A percentile compares a stretch with the other conserved stretches of the same genome.
Evolutionary conservation across 2,888 invertebrate species (phyloP).

Genomic region (Cinara cedri): DNA sequence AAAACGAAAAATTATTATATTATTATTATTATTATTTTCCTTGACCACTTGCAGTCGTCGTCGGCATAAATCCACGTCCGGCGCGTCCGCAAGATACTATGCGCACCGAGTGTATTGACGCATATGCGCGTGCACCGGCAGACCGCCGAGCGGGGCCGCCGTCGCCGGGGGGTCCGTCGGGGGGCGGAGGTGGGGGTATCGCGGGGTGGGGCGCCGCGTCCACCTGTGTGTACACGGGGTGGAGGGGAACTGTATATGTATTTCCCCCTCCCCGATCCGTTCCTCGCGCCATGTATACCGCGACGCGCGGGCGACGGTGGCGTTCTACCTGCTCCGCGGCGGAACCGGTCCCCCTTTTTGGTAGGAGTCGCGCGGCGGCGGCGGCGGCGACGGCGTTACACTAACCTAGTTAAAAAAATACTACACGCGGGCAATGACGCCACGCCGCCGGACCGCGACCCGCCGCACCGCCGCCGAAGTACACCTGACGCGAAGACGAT

Average conservation of each 20-base stretch:
- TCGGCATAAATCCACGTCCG: constrained; percentile 48
- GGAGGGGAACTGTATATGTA: neutral
- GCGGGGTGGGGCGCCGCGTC: constrained; percentile 30
- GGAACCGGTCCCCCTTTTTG: constrained; percentile 52
- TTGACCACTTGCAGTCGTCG: neutral
- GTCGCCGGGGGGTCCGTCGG: neutral
- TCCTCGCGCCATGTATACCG: neutral
- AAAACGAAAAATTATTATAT: too few species aligned
- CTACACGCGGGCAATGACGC: constrained; percentile 43
- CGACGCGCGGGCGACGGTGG: neutral
- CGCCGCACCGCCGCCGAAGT: neutral
- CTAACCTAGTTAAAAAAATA: constrained; percentile 53
- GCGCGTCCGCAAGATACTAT: constrained; percentile 55
- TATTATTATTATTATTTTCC: too few species aligned
- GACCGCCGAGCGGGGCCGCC: constrained; percentile 34
- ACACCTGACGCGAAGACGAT: constrained; percentile 21
- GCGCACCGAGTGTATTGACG: constrained; percentile 56
- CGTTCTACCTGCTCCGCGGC: constrained; percentile 33
- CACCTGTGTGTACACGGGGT: neutral
- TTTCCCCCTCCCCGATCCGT: neutral
- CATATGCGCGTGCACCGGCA: constrained; percentile 51
- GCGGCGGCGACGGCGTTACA: constrained; percentile 51
- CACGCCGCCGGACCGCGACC: neutral
- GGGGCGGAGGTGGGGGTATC: neutral
- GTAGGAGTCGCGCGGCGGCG: constrained; percentile 29